phyloP scores from a whole-genome alignment of 2,113 vertebrate genomes.

The Brachyhypopomus occidentalis region DNA sequence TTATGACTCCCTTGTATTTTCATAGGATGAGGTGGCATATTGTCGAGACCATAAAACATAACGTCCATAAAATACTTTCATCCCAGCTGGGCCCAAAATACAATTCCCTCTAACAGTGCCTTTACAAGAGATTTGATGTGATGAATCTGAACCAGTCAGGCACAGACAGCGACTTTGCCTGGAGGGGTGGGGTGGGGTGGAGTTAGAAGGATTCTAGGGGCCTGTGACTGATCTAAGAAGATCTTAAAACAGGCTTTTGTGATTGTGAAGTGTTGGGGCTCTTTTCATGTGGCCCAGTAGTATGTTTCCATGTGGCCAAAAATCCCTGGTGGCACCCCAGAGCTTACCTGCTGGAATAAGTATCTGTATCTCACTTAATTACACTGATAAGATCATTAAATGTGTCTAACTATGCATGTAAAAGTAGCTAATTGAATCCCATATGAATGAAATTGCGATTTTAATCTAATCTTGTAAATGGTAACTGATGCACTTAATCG shows the following conservation, averaged over 20 bases:
- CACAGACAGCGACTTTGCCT: too few relatives aligned
- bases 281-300: too few relatives aligned
- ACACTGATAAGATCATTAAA: neutral
- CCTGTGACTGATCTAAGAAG: too few relatives aligned
- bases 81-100: neutral
- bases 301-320: too few relatives aligned
- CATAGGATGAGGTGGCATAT: neutral
- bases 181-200: too few relatives aligned
- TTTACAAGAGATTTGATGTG: neutral
- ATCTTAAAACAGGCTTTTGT: too few relatives aligned
- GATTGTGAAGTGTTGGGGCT: too few relatives aligned
- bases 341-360: neutral
- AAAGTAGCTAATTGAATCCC: neutral
- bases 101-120: neutral
- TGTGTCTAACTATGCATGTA: neutral
- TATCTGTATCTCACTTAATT: neutral
- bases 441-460: neutral
- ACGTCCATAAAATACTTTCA: neutral
- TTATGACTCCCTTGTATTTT: neutral
- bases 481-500: too few relatives aligned
- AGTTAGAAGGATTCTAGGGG: too few relatives aligned
- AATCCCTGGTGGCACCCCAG: neutral
- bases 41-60: neutral
- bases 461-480: too few relatives aligned
- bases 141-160: too few relatives aligned